Evolutionary conservation across 2,888 invertebrate genomes (phyloP), one percentile per base, ranked within the genome.

Genomic region (Drosophila subquinaria): DNA sequence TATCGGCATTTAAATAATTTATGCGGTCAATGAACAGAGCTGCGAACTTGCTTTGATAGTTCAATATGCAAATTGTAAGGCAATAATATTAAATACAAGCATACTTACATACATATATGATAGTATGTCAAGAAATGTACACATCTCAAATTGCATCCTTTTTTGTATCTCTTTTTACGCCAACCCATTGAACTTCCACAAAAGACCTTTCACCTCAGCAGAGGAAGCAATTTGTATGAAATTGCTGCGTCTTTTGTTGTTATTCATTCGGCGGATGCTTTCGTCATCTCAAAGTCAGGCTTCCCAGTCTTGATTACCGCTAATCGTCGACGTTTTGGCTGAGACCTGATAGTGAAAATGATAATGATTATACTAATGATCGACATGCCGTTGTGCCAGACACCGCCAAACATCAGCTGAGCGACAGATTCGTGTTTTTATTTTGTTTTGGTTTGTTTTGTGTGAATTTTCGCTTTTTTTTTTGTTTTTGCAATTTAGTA

Each of bases 321-420:
- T 69, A 67, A 67, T 66, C 73, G 62, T 47, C 42, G 23, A 13
- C 45, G n/a, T 2, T n/a, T n/a, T 6, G 38, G 42, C 30, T 57
- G 23, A 13, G 43, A 15, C 27, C 20, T 65, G 65, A 64, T 43
- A 35, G 33, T 62, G 53, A 64, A 55, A 42, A 45, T 60, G 56
- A 35, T 65, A 13, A 47, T 57, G 36, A 73, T 55, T 3, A 8
- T 59, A 17, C 61, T 64, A 17, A 64, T 64, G 30, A 62, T 62
- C 38, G 48, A 57, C 40, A 50, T 35, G 23, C 20, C 42, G 59
- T 43, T 59, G 69, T 38, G 53, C 81, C 75, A 84, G 83, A 84
- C 83, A 63, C 42, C 33, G 30, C 66, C 66, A 66, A 83, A 67
- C 60, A 84, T 89, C 81, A 81, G 89, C 87, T 87, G 84, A 89